Base-by-base conservation (phyloP, 2,113 vertebrate genomes). In the Myrmecobius fasciatus region DNA sequence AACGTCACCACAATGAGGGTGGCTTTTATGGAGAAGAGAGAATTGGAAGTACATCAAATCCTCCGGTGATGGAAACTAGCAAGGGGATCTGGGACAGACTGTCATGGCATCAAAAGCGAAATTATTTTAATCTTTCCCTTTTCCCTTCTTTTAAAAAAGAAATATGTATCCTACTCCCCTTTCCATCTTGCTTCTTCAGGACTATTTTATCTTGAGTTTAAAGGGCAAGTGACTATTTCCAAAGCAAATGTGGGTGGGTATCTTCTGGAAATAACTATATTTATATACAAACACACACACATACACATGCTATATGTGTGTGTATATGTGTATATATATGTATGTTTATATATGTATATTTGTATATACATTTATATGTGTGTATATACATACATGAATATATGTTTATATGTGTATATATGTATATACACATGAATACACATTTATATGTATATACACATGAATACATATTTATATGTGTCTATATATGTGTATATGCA, bases 1-100 rank as follows among this genome's bases (percentile, higher is more conserved):
- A 98, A 49, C 97, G 98, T 98, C 96, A 96, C 89, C 25, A 97
- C 25, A 97, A 94, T 48, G 93, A 98, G 95, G 92, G 97, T 97
- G 96, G 96, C 97, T 98, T 98, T 98, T 98, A 93, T 94, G 89
- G 93, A 96, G 95, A 93, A 95, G 97, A 98, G 97, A 96, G 97
- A 98, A 98, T 95, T 93, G 96, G 91, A 98, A 97, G 75, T 98
- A 98, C 98, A 92, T 98, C 98, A 97, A 94, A 93, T 93, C 93
- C 95, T 97, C 96, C 96, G 98, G 96, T 97, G 98, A 96, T 96
- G 97, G 91, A 75, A 96, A 93, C 36, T 96, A 97, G 97, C 97
- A 97, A 96, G 95, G 95, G 94, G 75, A 95, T 97, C 94, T 94
- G 90, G 67, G 94, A 83, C 67, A 83, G n/a, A 94, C 90, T 94